Percentiles rank a stretch among this genome's conserved stretches.
Conservation (phyloP, 2,113 vertebrate species). For the Syrrhaptes paradoxus region DNA sequence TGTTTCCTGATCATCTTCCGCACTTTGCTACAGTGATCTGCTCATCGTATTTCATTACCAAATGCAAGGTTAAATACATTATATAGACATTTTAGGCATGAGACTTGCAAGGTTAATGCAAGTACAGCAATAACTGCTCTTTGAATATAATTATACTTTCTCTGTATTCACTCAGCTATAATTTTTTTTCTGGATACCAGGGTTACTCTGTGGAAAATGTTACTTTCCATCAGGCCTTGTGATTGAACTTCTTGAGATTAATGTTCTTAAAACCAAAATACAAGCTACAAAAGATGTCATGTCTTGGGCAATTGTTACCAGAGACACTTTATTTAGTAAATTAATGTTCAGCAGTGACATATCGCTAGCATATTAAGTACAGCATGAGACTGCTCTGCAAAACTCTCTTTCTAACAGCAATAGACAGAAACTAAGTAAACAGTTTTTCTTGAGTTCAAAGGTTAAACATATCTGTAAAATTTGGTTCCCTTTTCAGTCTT, state of each 20-base stretch:
- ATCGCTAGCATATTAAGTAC: background rate
- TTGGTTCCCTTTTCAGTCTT: background rate
- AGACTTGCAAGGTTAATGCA: slow-evolving; percentile 49
- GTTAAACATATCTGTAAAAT: background rate
- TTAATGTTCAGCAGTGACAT: background rate
- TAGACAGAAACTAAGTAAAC: background rate
- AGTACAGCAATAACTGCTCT: slow-evolving; percentile 38
- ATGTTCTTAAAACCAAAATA: slow-evolving; percentile 11
- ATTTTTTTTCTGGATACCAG: background rate
- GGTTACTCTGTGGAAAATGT: background rate
- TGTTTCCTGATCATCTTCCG: background rate
- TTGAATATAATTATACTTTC: slow-evolving; percentile 36
- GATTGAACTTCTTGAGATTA: background rate
- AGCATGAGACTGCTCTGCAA: background rate
- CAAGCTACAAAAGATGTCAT: background rate
- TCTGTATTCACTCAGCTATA: background rate
- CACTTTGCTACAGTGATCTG: background rate
- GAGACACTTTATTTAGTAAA: slow-evolving; percentile 35
- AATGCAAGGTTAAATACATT: slow-evolving; percentile 43
- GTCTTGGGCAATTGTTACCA: slow-evolving; percentile 3
- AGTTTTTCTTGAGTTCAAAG: slow-evolving; percentile 2
- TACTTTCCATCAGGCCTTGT: background rate
- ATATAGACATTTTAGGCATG: slow-evolving; percentile 26
- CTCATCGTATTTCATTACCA: slow-evolving; percentile 30
- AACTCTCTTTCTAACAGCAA: background rate